Percentiles rank a stretch among this genome's conserved stretches.
phyloP scores from a whole-genome alignment of 2,888 invertebrate species.

The Noctua fimbriata region DNA sequence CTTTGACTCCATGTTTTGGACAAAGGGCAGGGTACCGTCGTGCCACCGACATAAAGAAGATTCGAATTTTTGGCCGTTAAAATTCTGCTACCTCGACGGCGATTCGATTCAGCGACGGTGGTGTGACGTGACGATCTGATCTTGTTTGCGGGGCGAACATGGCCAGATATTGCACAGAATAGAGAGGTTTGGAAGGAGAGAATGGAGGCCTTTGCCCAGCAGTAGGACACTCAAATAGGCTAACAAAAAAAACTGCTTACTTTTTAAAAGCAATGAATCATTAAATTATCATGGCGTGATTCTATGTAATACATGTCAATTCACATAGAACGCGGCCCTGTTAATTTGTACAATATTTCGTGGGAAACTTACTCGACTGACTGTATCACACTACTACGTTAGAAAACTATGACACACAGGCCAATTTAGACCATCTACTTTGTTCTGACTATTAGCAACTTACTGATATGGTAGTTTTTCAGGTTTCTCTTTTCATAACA shows the following conservation, averaged over 20 bases:
- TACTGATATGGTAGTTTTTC: constrained; percentile 56
- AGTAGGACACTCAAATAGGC: too few species aligned
- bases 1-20: background rate
- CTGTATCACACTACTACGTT: constrained; percentile 61
- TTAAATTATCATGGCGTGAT: background rate
- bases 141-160: too few species aligned
- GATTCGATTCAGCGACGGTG: too few species aligned
- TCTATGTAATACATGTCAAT: constrained; percentile 4
- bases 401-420: constrained; percentile 65
- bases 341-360: constrained; percentile 46
- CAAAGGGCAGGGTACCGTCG: background rate
- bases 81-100: too few species aligned
- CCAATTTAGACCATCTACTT: constrained; percentile 57
- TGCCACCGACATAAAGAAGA: background rate
- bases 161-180: too few species aligned
- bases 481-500: constrained; percentile 60
- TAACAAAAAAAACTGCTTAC: too few species aligned
- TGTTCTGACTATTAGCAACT: constrained; percentile 64
- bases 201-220: too few species aligned
- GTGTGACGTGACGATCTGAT: too few species aligned
- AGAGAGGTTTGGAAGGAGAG: too few species aligned
- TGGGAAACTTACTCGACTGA: constrained; percentile 58
- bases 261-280: too few species aligned
- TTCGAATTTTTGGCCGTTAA: background rate
- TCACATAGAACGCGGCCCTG: constrained; percentile 6